Conservation (phyloP, 64 coral and sea anemone species). For the Stichodactyla mertensii region DNA sequence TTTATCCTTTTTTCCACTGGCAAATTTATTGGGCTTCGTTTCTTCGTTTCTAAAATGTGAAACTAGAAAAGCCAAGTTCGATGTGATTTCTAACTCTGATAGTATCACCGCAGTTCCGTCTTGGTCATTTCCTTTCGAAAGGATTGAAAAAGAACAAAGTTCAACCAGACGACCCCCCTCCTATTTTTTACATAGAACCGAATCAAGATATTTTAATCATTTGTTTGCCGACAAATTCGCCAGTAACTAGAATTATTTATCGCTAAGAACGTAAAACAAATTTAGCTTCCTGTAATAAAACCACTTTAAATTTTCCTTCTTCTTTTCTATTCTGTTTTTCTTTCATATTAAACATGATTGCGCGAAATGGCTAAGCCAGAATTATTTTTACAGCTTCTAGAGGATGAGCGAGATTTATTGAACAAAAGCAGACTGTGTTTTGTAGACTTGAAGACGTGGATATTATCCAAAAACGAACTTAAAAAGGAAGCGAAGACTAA, state of each 20-base stretch:
- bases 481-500: neutral
- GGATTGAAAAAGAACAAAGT: too few relatives aligned
- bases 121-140: neutral
- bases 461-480: neutral
- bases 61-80: neutral
- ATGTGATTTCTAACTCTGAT: neutral
- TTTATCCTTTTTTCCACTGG: neutral
- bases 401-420: neutral
- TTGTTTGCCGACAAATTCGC: neutral
- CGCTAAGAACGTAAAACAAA: neutral
- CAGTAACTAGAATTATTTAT: neutral
- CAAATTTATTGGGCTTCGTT: slow-evolving; percentile 3
- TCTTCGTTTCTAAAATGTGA: neutral
- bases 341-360: neutral
- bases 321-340: neutral
- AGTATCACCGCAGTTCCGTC: neutral
- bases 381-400: neutral
- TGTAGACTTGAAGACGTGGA: neutral
- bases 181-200: neutral
- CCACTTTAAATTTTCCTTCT: too few relatives aligned
- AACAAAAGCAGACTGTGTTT: neutral
- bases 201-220: neutral
- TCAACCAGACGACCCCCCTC: too few relatives aligned
- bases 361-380: neutral
- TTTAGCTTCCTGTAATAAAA: neutral